A percentile compares a stretch with the other conserved stretches of the same genome.
These are phyloP conservation scores for Drosophila pseudotakahashii DNA, from an alignment of 2,888 invertebrate genomes.

Conservation along the genomic window DNA sequence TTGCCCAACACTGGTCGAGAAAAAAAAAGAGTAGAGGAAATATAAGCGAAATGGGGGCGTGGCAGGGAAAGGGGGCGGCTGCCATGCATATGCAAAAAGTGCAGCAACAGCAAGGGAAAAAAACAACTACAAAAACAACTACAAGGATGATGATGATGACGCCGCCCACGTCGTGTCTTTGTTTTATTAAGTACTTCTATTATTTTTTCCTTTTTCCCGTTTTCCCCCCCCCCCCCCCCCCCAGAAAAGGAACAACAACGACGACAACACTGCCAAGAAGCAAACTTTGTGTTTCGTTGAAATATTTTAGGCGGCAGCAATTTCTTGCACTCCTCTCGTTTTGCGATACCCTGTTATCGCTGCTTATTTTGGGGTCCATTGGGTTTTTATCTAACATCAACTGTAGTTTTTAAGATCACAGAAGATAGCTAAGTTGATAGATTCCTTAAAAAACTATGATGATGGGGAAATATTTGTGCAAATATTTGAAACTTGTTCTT, in stretches of 20 bases:
- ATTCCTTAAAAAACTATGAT: too few relatives aligned
- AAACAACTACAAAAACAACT: background rate
- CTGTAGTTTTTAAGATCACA: too few relatives aligned
- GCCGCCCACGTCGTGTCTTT: slow-evolving; percentile 67
- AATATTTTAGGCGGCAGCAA: slow-evolving; percentile 59
- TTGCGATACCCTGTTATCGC: slow-evolving; percentile 6
- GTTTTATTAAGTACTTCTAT: slow-evolving; percentile 74
- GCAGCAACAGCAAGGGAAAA: slow-evolving; percentile 18
- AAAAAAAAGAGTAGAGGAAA: background rate
- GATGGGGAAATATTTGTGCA: too few relatives aligned
- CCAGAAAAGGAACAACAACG: slow-evolving; percentile 3
- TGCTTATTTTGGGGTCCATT: background rate
- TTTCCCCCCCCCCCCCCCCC: slow-evolving; percentile 15
- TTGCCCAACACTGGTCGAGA: slow-evolving; percentile 43
- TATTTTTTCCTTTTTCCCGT: slow-evolving; percentile 46
- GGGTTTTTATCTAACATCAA: background rate
- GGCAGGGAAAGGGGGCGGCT: background rate
- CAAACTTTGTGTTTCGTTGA: slow-evolving; percentile 62
- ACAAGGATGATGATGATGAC: slow-evolving; percentile 12
- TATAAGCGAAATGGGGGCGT: background rate
- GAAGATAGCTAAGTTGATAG: too few relatives aligned
- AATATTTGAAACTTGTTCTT: too few relatives aligned
- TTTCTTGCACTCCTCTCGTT: slow-evolving; percentile 14
- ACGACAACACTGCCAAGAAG: slow-evolving; percentile 53
- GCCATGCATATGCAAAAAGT: slow-evolving; percentile 59